Evolutionary conservation across 2,888 invertebrate species (phyloP).

Genomic region (Amiota minor): DNA sequence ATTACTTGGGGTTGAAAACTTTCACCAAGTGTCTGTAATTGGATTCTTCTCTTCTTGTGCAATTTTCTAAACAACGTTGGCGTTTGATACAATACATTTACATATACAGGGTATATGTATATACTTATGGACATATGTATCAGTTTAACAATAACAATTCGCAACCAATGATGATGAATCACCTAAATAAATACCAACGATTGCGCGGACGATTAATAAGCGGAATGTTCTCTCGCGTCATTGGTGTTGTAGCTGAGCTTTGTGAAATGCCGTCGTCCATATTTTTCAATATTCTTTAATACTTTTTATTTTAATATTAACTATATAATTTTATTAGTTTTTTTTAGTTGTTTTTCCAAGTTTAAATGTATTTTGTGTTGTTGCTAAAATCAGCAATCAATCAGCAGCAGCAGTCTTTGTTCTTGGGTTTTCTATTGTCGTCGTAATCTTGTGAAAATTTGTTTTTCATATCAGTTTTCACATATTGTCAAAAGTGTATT

Average conservation of each 20-base stretch:
- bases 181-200: slow-evolving; percentile 78
- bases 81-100: not conserved
- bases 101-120: not conserved
- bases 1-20: too few species aligned
- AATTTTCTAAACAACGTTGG: too few species aligned
- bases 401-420: not conserved
- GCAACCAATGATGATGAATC: slow-evolving; percentile 65
- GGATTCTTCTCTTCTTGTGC: not conserved
- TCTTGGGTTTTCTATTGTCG: not conserved
- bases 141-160: slow-evolving; percentile 14
- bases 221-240: slow-evolving; percentile 80
- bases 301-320: not conserved
- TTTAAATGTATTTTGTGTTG: not conserved
- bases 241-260: slow-evolving; percentile 75
- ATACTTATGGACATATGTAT: not conserved
- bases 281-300: slow-evolving; percentile 30
- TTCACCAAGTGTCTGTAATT: too few species aligned
- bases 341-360: slow-evolving; percentile 19
- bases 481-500: not conserved
- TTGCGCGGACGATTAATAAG: slow-evolving; percentile 79
- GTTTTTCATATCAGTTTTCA: not conserved
- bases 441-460: not conserved
- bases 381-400: too few species aligned
- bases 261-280: slow-evolving; percentile 73
- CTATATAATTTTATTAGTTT: not conserved